phyloP scores from a whole-genome alignment of 2,113 vertebrate genomes.

The Axis porcinus region DNA sequence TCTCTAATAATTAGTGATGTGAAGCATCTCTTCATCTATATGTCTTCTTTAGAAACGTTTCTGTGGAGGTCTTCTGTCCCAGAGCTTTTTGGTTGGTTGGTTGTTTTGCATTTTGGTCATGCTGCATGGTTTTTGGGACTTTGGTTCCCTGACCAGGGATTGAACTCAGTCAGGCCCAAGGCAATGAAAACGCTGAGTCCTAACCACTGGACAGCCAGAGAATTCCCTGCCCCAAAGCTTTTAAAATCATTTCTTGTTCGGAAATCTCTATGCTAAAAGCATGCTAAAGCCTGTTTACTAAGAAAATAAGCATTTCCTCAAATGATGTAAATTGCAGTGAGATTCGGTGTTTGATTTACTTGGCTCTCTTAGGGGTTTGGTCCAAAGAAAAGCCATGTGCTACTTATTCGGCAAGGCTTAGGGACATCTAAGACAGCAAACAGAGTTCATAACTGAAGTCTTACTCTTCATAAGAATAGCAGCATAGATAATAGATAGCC shows the following conservation, averaged over 20 bases:
- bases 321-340: background rate
- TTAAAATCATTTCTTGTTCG: background rate
- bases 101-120: background rate
- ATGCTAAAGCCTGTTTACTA: background rate
- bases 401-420: background rate
- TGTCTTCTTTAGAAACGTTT: background rate
- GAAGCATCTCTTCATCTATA: background rate
- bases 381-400: background rate
- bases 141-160: background rate
- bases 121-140: background rate
- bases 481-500: background rate
- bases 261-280: background rate
- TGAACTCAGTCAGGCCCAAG: background rate
- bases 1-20: background rate
- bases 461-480: background rate
- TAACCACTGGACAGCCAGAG: background rate
- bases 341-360: background rate
- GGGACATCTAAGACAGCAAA: background rate
- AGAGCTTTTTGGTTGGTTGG: background rate
- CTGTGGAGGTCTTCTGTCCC: background rate
- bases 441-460: background rate
- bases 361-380: background rate
- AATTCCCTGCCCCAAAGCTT: background rate
- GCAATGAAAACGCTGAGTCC: rapidly evolving
- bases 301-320: background rate